Base-by-base conservation (phyloP, 2,888 invertebrate genomes). In the Limenitis arthemis region DNA sequence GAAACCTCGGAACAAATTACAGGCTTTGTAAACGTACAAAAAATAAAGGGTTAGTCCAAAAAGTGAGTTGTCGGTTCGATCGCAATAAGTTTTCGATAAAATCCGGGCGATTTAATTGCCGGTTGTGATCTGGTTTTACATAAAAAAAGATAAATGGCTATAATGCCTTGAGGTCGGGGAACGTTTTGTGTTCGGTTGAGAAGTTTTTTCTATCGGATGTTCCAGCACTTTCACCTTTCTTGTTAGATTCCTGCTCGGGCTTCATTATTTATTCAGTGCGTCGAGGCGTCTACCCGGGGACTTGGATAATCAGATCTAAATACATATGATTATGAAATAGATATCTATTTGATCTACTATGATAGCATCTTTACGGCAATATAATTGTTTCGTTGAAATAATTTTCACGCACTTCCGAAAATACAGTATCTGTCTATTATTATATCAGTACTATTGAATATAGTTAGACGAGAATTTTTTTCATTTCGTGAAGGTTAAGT, bases 21-120 rank as follows among this genome's bases (percentile, higher is more conserved):
- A 84, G 84, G 84, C 79, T 83, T 77, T 83, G 79, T 81, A 80
- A 80, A 73, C 67, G 69, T 67, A 69, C 50, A 84, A 85, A 84
- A 83, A 83, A 79, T 75, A 80, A 85, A 82, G 86, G 86, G 83
- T 85, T 83, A 79, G 76, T 72, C 82, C 77, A 85, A 86, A 86
- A 86, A 85, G 80, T 85, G 79, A 86, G 85, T 83, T 83, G 85
- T 84, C 75, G 76, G 76, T 64, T 72, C 77, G 84, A 82, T 84
- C 79, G 84, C 85, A 86, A 86, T 86, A 86, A 82, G 82, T 86
- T 84, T 83, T 83, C 84, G 85, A 86, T 85, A 85, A 81, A 64
- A 83, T 82, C 76, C 83, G 83, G 80, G 73, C 81, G 79, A 82
- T 86, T 86, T 86, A 86, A 86, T 86, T 86, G 84, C 81, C 71